Percentiles rank a stretch among this genome's conserved stretches.
Evolutionary conservation across 2,797 vertebrate species (phyloP).

Genomic region (Lepidocolaptes lacrymiger): DNA sequence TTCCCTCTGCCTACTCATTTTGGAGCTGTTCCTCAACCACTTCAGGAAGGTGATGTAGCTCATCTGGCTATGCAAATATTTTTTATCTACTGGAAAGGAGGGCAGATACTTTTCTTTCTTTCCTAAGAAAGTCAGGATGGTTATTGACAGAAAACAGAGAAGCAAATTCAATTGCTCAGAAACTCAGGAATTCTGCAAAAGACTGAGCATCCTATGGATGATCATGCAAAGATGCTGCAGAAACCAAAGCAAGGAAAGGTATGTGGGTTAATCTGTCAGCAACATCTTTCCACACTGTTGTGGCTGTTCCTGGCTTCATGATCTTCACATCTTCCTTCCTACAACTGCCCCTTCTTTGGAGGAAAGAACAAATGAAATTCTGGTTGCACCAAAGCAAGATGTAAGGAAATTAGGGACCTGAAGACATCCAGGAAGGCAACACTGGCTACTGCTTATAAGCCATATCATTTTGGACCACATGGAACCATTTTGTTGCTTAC

Average conservation of each 20-base stretch:
- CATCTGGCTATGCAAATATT: background rate
- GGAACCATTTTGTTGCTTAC: background rate
- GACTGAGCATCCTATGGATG: background rate
- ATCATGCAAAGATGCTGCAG: background rate
- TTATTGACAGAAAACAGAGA: background rate
- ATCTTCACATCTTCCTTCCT: background rate
- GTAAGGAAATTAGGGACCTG: background rate
- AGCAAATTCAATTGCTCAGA: background rate
- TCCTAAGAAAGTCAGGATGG: background rate
- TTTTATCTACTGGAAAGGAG: background rate
- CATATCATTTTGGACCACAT: background rate
- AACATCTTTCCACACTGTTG: background rate
- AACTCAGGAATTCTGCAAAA: background rate
- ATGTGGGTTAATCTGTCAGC: background rate
- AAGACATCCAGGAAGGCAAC: background rate
- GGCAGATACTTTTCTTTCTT: background rate
- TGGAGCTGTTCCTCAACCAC: background rate
- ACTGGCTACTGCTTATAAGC: background rate
- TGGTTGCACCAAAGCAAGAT: background rate
- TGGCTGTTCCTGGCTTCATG: background rate
- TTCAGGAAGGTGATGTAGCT: background rate
- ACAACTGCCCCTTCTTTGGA: background rate
- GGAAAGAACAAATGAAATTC: background rate
- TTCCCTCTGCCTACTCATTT: background rate
- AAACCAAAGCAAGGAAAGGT: background rate